Evolutionary conservation across 1,140 invertebrate species (phyloP).

Genomic region (Halotydeus destructor): DNA sequence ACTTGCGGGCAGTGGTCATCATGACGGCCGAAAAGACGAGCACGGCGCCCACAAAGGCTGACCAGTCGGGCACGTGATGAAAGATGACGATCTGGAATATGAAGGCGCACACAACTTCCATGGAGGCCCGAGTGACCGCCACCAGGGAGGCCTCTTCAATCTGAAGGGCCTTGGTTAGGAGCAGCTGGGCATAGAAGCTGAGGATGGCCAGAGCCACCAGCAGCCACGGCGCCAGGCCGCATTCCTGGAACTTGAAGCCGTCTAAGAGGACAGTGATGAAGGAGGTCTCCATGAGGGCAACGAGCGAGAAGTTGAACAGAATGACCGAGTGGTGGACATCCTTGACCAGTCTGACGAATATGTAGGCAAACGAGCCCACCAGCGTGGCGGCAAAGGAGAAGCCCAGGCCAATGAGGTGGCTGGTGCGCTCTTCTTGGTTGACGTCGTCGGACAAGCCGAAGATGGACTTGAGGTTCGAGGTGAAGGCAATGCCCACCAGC

Average conservation of each 20-base stretch:
- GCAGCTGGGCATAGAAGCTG: slow-evolving; percentile 18
- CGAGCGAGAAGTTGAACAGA: slow-evolving; percentile 60
- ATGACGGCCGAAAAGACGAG: slow-evolving; percentile 64
- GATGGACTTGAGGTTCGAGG: slow-evolving; percentile 31
- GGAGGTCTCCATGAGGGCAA: slow-evolving; percentile 57
- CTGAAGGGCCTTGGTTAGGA: slow-evolving; percentile 18
- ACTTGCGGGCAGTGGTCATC: slow-evolving; percentile 59
- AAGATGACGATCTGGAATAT: slow-evolving; percentile 51
- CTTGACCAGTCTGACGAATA: slow-evolving; percentile 40
- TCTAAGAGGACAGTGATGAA: slow-evolving; percentile 48
- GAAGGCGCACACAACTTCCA: slow-evolving; percentile 69
- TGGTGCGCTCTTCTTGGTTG: slow-evolving; percentile 22
- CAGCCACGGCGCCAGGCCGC: slow-evolving; percentile 39
- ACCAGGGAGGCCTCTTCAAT: slow-evolving; percentile 19
- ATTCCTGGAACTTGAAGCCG: slow-evolving; percentile 52
- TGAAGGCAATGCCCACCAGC: slow-evolving; percentile 30
- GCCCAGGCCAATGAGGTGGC: slow-evolving; percentile 43
- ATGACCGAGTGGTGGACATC: slow-evolving; percentile 67
- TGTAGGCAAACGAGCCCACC: slow-evolving; percentile 67
- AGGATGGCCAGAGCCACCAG: slow-evolving; percentile 42
- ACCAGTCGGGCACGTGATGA: slow-evolving; percentile 14
- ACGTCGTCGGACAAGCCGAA: too few relatives aligned
- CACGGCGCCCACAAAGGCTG: slow-evolving; percentile 52
- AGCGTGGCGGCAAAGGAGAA: slow-evolving; percentile 60
- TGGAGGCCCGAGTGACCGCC: slow-evolving; percentile 17